Percentiles rank a stretch among this genome's conserved stretches.
Conservation (phyloP, 1,140 invertebrate genomes). For the Goniozus legneri region DNA sequence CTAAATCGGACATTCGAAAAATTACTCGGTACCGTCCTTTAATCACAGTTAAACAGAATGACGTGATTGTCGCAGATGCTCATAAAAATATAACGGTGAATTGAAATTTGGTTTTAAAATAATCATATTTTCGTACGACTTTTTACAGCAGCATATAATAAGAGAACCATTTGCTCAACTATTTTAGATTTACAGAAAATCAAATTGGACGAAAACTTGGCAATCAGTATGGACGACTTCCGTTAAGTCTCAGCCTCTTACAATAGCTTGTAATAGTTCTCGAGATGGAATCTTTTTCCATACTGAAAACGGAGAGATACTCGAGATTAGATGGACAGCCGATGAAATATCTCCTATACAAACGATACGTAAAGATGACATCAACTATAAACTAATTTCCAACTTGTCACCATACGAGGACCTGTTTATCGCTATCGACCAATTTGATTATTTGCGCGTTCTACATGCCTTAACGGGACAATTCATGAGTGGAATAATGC, state of each 20-base stretch:
- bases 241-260: slow-evolving; percentile 18
- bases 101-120: slow-evolving; percentile 1
- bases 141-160: neutral
- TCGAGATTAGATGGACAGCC: slow-evolving; percentile 16
- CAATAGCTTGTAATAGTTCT: slow-evolving; percentile 10
- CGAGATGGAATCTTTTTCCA: slow-evolving; percentile 29
- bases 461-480: slow-evolving; percentile 26
- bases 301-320: slow-evolving; percentile 24
- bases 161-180: neutral
- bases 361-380: slow-evolving; percentile 16
- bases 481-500: slow-evolving; percentile 2
- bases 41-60: slow-evolving; percentile 15
- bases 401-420: slow-evolving; percentile 14
- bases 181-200: slow-evolving; percentile 33
- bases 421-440: slow-evolving; percentile 21
- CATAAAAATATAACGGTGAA: slow-evolving; percentile 25
- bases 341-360: slow-evolving; percentile 22
- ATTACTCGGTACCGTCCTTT: too few relatives aligned
- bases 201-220: slow-evolving; percentile 19
- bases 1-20: too few relatives aligned
- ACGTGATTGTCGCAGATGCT: slow-evolving; percentile 22
- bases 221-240: slow-evolving; percentile 22
- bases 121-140: neutral
- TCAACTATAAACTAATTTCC: slow-evolving; percentile 18
- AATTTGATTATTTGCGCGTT: slow-evolving; percentile 21